Conservation (phyloP, 2,113 vertebrate genomes). For the Lepus europaeus region DNA sequence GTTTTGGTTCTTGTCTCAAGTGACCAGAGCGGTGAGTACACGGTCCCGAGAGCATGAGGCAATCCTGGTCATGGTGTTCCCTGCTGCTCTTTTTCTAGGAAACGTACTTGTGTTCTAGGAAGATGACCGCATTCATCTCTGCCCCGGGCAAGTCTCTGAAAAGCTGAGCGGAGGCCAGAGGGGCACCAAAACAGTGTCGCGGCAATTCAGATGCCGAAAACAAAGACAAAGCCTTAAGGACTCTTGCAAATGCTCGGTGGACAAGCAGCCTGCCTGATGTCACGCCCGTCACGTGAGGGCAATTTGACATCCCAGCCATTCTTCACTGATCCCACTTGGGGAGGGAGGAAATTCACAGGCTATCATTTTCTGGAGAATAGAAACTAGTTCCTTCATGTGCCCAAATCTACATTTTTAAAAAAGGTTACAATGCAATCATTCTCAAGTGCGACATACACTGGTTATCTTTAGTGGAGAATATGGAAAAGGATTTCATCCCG, state of each 20-base stretch:
- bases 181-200: conserved; percentile 48
- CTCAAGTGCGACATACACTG: neutral
- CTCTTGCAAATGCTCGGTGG: neutral
- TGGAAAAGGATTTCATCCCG: neutral
- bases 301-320: neutral
- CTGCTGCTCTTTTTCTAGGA: conserved; percentile 81
- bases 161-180: conserved; percentile 53
- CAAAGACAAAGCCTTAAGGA: conserved; percentile 29
- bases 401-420: conserved; percentile 41
- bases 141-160: conserved; percentile 34
- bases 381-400: conserved; percentile 20
- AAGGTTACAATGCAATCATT: neutral
- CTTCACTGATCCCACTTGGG: conserved; percentile 17
- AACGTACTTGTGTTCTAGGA: conserved; percentile 79
- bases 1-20: conserved; percentile 74
- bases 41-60: conserved; percentile 75
- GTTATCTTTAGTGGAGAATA: conserved; percentile 42
- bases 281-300: neutral
- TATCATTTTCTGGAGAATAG: conserved; percentile 38
- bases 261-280: neutral
- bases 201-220: conserved; percentile 44
- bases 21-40: conserved; percentile 57
- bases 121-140: conserved; percentile 67
- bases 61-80: conserved; percentile 78
- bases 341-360: neutral